phyloP scores from a whole-genome alignment of 2,888 invertebrate species.

The Zootermopsis nevadensis region DNA sequence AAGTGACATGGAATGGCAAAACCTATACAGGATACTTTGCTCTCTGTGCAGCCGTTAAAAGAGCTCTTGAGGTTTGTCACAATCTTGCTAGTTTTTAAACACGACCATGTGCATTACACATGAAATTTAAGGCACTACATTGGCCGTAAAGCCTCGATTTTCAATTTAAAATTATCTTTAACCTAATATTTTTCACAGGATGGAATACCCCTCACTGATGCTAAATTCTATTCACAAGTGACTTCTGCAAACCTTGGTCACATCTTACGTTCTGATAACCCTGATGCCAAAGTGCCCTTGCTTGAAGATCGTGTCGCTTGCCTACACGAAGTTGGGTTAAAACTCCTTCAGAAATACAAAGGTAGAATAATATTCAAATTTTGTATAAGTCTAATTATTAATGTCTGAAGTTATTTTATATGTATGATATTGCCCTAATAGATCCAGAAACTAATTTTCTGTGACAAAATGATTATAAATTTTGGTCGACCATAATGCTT shows the following conservation, averaged over 20 bases:
- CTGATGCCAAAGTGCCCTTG: constrained; percentile 74
- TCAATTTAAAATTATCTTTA: no score
- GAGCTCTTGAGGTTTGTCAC: constrained; percentile 76
- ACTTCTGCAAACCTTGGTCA: constrained; percentile 72
- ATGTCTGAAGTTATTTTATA: no score
- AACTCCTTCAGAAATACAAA: constrained; percentile 77
- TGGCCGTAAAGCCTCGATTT: no score
- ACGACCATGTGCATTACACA: no score
- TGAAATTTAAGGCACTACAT: no score
- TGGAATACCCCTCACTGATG: constrained; percentile 82
- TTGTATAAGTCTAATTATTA: no score
- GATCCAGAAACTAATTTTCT: no score
- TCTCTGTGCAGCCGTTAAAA: constrained; percentile 87
- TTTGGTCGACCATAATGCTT: no score
- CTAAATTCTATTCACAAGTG: constrained; percentile 80
- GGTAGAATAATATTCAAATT: no score
- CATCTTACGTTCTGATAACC: constrained; percentile 82
- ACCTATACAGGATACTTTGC: constrained; percentile 89
- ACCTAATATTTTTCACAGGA: constrained; percentile 76
- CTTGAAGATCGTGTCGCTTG: constrained; percentile 79
- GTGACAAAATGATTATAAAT: no score
- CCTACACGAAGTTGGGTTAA: constrained; percentile 80
- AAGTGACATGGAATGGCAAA: constrained; percentile 65
- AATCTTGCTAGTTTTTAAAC: no score
- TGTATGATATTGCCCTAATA: no score